These are phyloP conservation scores for Drosophila guanche DNA, from an alignment of 1,140 invertebrate genomes.

Conservation along the genomic window DNA sequence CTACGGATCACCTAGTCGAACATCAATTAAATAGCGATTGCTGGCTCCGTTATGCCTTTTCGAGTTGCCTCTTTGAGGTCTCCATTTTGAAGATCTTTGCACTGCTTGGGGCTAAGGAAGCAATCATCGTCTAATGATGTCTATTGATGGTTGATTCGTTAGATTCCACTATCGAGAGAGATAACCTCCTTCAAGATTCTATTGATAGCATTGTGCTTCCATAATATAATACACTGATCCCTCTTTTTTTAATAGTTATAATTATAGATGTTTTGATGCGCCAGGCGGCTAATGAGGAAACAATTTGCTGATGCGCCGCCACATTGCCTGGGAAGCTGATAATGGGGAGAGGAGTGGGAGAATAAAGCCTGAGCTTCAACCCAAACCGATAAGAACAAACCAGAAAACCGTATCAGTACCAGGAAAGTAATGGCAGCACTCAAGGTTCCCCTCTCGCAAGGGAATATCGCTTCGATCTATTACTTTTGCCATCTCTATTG, in stretches of 20 bases:
- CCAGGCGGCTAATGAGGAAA: slow-evolving; percentile 59
- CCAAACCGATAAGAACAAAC: slow-evolving; percentile 5
- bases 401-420: slow-evolving; percentile 1
- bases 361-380: too few relatives aligned
- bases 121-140: slow-evolving; percentile 9
- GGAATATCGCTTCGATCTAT: neutral
- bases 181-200: slow-evolving; percentile 35
- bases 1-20: neutral
- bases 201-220: slow-evolving; percentile 19
- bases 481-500: neutral
- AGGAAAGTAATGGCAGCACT: neutral
- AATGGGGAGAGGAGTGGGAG: slow-evolving; percentile 12
- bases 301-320: slow-evolving; percentile 50
- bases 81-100: neutral
- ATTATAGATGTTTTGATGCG: slow-evolving; percentile 32
- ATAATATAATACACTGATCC: too few relatives aligned
- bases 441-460: neutral
- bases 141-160: slow-evolving; percentile 7
- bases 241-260: slow-evolving; percentile 3
- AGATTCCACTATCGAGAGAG: neutral
- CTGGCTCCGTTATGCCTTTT: neutral
- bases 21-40: neutral
- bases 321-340: slow-evolving; percentile 26
- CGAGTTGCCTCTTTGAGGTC: slow-evolving; percentile 4
- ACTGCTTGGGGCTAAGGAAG: slow-evolving; percentile 23